A percentile compares a stretch with the other conserved stretches of the same genome.
These are phyloP conservation scores for Anthrax anthrax DNA, from an alignment of 2,888 invertebrate species.

Conservation along the genomic window DNA sequence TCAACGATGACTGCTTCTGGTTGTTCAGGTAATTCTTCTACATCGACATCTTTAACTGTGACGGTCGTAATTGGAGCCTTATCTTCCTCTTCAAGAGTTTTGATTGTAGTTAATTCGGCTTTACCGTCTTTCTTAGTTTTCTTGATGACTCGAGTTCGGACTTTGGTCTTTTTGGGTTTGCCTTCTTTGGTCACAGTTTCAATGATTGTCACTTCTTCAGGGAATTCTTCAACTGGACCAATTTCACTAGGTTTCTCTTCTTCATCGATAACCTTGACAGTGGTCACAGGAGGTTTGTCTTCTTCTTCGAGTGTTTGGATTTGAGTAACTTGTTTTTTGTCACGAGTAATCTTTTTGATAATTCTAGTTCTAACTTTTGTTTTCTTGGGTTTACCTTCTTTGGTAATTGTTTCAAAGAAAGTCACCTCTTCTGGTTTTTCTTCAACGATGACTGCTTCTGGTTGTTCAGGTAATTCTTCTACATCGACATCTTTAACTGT, in stretches of 20 bases:
- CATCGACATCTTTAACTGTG: constrained; percentile 23
- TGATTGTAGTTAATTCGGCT: constrained; percentile 30
- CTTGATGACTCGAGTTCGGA: constrained; percentile 20
- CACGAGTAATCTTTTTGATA: constrained; percentile 19
- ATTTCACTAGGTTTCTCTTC: constrained; percentile 13
- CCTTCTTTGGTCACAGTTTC: constrained; percentile 20
- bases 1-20: constrained; percentile 17
- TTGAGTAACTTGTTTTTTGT: constrained; percentile 29
- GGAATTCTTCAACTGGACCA: constrained; percentile 14
- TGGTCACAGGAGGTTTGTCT: constrained; percentile 22
- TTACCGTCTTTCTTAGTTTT: constrained; percentile 17
- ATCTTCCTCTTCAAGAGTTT: constrained; percentile 26
- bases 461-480: constrained; percentile 7
- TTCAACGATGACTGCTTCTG: constrained; percentile 17
- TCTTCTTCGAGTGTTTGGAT: constrained; percentile 19
- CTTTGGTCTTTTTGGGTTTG: constrained; percentile 15
- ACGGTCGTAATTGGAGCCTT: constrained; percentile 21
- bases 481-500: constrained; percentile 14
- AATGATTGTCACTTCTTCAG: constrained; percentile 24
- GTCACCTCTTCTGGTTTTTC: constrained; percentile 18
- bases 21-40: constrained; percentile 14
- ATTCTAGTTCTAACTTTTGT: constrained; percentile 8
- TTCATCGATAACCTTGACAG: constrained; percentile 19
- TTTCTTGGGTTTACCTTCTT: constrained; percentile 17
- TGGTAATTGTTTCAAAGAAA: constrained; percentile 23